A percentile compares a stretch with the other conserved stretches of the same genome.
These are phyloP conservation scores for Drosophila macrospina DNA, from an alignment of 2,888 invertebrate species.

Conservation along the genomic window DNA sequence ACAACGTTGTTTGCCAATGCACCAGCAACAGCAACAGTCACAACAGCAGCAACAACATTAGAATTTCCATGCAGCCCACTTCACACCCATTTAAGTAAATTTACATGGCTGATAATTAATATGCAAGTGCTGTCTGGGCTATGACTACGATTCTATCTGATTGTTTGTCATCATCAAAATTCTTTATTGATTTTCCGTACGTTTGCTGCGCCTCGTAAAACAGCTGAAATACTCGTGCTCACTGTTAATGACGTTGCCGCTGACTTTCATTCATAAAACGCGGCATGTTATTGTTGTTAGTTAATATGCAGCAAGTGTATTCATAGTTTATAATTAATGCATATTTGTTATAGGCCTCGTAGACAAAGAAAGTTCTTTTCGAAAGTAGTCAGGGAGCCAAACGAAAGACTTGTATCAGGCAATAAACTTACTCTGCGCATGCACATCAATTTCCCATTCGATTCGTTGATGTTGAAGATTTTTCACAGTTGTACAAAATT, in stretches of 20 bases:
- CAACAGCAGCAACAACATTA: slow-evolving; percentile 35
- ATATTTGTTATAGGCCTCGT: slow-evolving; percentile 1
- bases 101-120: slow-evolving; percentile 49
- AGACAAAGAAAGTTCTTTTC: slow-evolving; percentile 68
- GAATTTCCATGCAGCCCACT: slow-evolving; percentile 59
- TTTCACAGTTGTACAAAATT: slow-evolving; percentile 45
- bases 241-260: slow-evolving; percentile 49
- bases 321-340: slow-evolving; percentile 36
- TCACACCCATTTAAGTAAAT: slow-evolving; percentile 67
- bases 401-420: slow-evolving; percentile 28
- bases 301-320: slow-evolving; percentile 55
- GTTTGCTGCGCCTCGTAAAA: slow-evolving; percentile 24
- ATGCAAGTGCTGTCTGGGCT: slow-evolving; percentile 46
- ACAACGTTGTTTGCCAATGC: slow-evolving; percentile 29
- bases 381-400: slow-evolving; percentile 52
- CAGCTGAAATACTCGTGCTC: slow-evolving; percentile 25
- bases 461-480: slow-evolving; percentile 33
- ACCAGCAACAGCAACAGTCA: slow-evolving; percentile 14
- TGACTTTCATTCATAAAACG: slow-evolving; percentile 75
- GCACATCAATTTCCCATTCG: slow-evolving; percentile 31
- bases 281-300: background rate
- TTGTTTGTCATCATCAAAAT: slow-evolving; percentile 74
- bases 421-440: slow-evolving; percentile 24
- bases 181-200: slow-evolving; percentile 65
- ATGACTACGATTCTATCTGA: slow-evolving; percentile 30